These are phyloP conservation scores for Alloscopus bannaensis DNA, from an alignment of 2,888 invertebrate species.

Conservation along the genomic window DNA sequence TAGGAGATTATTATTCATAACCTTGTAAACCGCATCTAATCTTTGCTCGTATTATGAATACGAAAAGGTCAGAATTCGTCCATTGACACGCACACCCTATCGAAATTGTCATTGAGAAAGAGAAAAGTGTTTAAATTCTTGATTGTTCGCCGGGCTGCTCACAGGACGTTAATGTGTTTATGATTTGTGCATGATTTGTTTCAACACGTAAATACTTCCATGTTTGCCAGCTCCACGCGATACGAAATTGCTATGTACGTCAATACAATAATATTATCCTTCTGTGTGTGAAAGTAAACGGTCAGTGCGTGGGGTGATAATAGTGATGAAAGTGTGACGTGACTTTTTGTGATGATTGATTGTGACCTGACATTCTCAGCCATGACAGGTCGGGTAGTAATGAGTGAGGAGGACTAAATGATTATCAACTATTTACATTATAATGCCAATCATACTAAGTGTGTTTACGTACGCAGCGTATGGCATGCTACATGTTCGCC, in stretches of 20 bases:
- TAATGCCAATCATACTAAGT: neutral
- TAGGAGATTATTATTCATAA: neutral
- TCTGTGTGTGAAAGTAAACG: slow-evolving; percentile 10
- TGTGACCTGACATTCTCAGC: slow-evolving; percentile 24
- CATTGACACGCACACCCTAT: neutral
- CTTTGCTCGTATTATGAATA: neutral
- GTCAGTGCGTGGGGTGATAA: neutral
- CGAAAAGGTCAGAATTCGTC: neutral
- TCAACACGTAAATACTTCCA: neutral
- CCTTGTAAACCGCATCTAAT: neutral
- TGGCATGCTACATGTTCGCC: neutral
- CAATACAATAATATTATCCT: neutral
- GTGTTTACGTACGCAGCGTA: neutral
- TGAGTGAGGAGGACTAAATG: slow-evolving; percentile 10
- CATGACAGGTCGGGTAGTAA: slow-evolving; percentile 1
- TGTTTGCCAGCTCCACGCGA: no score
- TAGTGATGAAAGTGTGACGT: slow-evolving; percentile 17
- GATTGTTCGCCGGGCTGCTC: neutral
- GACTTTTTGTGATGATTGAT: slow-evolving; percentile 15
- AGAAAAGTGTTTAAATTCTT: neutral
- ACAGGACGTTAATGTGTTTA: neutral
- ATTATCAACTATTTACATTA: neutral
- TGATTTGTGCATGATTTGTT: neutral
- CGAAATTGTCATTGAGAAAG: neutral
- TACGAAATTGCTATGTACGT: neutral